These are phyloP conservation scores for Willowsia nigromaculata DNA, from an alignment of 2,888 invertebrate genomes.

Conservation along the genomic window DNA sequence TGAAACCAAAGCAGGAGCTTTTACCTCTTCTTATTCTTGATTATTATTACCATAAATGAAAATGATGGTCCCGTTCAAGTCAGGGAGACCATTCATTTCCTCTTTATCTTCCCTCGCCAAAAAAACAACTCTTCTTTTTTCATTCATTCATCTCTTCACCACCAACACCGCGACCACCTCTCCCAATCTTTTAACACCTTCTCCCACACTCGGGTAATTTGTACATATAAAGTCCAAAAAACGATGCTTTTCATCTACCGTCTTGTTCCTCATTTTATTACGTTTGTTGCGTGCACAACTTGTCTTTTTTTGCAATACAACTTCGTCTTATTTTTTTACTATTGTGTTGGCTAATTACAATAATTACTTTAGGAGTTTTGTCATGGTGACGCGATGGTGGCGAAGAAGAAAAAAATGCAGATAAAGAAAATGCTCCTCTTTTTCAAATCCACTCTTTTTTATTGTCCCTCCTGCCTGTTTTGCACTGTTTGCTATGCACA, in stretches of 20 bases:
- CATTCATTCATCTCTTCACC: background rate
- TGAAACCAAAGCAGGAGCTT: background rate
- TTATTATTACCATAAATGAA: conserved; percentile 2
- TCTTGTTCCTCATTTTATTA: conserved; percentile 4
- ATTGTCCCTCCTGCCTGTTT: conserved; percentile 53
- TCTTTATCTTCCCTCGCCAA: background rate
- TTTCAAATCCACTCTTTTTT: background rate
- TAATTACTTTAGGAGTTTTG: conserved; percentile 44
- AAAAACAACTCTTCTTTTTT: background rate
- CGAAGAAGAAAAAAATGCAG: background rate
- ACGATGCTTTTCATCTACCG: too few species aligned
- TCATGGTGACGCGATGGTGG: conserved; percentile 39
- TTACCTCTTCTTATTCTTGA: background rate
- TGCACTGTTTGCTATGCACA: conserved; percentile 18
- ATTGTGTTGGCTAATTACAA: conserved; percentile 60
- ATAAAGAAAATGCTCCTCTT: background rate
- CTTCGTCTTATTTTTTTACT: background rate
- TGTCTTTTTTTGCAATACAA: background rate
- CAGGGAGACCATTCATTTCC: background rate
- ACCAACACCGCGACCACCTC: background rate
- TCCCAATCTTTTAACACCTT: background rate
- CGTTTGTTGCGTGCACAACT: conserved; percentile 13
- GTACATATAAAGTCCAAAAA: too few species aligned
- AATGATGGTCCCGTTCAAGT: conserved; percentile 26
- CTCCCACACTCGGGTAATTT: background rate